A percentile compares a stretch with the other conserved stretches of the same genome.
Evolutionary conservation across 2,888 invertebrate genomes (phyloP).

Genomic region (Ryuthela nishihirai): DNA sequence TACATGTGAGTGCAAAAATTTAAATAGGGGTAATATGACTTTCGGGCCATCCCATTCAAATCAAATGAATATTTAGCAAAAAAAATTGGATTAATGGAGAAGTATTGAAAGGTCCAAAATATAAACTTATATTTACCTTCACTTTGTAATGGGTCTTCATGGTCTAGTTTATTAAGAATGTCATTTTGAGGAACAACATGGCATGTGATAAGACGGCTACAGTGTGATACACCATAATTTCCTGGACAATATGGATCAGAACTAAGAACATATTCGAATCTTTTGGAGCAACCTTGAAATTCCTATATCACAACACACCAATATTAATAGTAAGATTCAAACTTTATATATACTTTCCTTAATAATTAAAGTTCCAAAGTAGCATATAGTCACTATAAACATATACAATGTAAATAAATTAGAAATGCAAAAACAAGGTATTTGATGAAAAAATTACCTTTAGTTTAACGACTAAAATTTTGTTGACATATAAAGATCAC

Average conservation of each 20-base stretch:
- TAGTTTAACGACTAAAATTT: too few relatives aligned
- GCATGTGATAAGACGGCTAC: constrained; percentile 31
- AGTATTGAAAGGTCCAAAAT: too few relatives aligned
- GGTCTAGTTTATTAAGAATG: constrained; percentile 44
- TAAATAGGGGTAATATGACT: too few relatives aligned
- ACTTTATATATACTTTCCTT: too few relatives aligned
- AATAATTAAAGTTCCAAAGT: not conserved
- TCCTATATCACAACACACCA: constrained; percentile 12
- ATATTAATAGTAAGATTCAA: too few relatives aligned
- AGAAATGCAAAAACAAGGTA: too few relatives aligned
- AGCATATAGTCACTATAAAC: not conserved
- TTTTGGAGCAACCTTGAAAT: constrained; percentile 27
- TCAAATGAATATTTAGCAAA: not conserved
- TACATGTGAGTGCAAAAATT: too few relatives aligned
- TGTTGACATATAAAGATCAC: too few relatives aligned
- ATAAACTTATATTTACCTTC: too few relatives aligned
- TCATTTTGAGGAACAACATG: constrained; percentile 27
- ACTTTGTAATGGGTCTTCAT: constrained; percentile 5
- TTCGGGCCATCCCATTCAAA: too few relatives aligned
- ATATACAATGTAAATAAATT: not conserved
- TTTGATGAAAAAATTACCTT: too few relatives aligned
- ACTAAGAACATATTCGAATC: constrained; percentile 37
- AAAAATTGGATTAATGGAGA: not conserved
- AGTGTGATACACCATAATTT: not conserved
- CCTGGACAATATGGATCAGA: constrained; percentile 18